Conservation (phyloP, 2,113 vertebrate genomes). For the Pseudorectes ferrugineus region DNA sequence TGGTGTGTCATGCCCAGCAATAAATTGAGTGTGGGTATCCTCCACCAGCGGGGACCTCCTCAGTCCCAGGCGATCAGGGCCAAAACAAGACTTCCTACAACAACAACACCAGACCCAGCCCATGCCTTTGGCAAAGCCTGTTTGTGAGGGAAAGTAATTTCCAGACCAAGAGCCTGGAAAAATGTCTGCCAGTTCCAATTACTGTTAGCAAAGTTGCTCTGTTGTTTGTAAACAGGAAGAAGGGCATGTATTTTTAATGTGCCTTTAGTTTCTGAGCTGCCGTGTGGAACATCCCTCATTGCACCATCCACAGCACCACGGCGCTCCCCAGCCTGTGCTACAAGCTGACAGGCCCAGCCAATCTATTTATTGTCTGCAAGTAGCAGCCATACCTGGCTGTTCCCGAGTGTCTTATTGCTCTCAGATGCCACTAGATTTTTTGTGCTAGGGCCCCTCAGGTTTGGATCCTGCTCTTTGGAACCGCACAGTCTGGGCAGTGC, state of each 20-base stretch:
- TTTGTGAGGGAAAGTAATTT: not conserved
- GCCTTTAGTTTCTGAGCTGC: not conserved
- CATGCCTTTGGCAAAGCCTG: not conserved
- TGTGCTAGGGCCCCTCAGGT: not conserved
- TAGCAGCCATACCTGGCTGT: fast-evolving
- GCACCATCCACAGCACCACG: not conserved
- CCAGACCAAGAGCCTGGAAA: not conserved
- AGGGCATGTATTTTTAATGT: not conserved
- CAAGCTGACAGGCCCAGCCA: not conserved
- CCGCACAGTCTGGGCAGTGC: fast-evolving
- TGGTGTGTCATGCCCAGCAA: not conserved
- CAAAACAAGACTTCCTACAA: not conserved
- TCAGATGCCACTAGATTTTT: not conserved
- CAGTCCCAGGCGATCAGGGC: fast-evolving
- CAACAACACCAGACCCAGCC: fast-evolving
- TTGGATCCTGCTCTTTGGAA: not conserved
- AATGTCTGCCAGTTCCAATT: not conserved
- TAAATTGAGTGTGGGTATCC: not conserved
- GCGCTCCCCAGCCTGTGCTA: not conserved
- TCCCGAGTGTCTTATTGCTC: not conserved
- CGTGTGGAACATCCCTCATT: not conserved
- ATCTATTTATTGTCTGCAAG: not conserved
- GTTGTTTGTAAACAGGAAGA: not conserved
- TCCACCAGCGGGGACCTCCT: fast-evolving
- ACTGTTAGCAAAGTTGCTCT: not conserved